Percentiles rank a stretch among this genome's conserved stretches.
Evolutionary conservation across 2,113 vertebrate species (phyloP).

Genomic region (Periophthalmus modestus): DNA sequence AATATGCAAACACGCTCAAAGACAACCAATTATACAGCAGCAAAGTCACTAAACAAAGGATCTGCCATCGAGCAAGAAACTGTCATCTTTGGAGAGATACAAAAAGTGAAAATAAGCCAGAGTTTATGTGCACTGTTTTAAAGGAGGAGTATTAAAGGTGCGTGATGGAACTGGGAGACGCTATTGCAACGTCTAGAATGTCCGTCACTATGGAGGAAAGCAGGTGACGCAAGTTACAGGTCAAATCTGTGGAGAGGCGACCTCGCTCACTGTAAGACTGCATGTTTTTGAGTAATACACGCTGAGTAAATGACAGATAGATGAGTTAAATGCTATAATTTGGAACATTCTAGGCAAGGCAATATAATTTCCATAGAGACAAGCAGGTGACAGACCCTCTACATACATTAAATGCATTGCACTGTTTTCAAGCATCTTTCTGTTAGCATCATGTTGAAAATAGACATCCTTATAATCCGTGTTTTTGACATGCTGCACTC

Average conservation of each 20-base stretch:
- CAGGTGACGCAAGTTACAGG: no score
- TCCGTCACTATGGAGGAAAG: no score
- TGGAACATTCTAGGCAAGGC: no score
- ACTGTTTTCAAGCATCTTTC: background rate
- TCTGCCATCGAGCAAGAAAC: constrained; percentile 20
- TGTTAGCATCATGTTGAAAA: background rate
- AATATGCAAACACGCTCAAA: constrained; percentile 64
- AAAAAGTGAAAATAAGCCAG: constrained; percentile 5
- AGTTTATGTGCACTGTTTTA: background rate
- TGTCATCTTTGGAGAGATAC: constrained; percentile 16
- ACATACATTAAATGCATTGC: no score
- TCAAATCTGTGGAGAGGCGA: no score
- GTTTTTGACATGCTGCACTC: background rate
- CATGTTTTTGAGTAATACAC: no score
- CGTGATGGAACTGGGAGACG: background rate
- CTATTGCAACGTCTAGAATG: no score
- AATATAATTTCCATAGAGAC: no score
- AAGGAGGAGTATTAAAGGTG: background rate
- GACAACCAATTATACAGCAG: constrained; percentile 54
- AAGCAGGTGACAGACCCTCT: no score
- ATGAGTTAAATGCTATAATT: no score
- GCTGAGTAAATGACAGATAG: no score
- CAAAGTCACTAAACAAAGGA: constrained; percentile 44
- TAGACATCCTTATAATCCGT: background rate
- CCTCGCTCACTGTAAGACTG: no score